phyloP scores from a whole-genome alignment of 2,888 invertebrate genomes.

The Morinoia aosen region DNA sequence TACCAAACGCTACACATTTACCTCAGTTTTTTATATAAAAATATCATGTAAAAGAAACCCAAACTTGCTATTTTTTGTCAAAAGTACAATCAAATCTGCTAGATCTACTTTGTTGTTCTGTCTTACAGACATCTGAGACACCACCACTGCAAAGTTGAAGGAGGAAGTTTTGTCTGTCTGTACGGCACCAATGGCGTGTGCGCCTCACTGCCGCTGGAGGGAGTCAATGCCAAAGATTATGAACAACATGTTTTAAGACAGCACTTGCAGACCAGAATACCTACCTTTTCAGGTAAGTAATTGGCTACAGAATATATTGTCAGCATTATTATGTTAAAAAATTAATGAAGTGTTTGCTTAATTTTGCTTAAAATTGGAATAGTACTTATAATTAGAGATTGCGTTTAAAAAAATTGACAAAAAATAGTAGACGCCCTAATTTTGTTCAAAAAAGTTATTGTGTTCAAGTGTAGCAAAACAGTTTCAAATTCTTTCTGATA shows the following conservation, averaged over 20 bases:
- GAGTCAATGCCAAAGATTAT: constrained; percentile 89
- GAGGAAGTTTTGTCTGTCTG: constrained; percentile 87
- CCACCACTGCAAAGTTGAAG: constrained; percentile 86
- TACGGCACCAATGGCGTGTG: constrained; percentile 91
- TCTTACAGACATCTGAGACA: constrained; percentile 82
- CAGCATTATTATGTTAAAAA: neutral
- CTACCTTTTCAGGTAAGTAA: constrained; percentile 55
- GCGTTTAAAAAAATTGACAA: too few relatives aligned
- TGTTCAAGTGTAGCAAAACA: too few relatives aligned
- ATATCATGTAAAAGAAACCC: too few relatives aligned
- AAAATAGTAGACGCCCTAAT: too few relatives aligned
- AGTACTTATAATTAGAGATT: too few relatives aligned
- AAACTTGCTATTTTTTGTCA: too few relatives aligned
- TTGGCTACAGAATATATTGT: neutral
- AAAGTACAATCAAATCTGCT: neutral
- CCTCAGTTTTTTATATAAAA: too few relatives aligned
- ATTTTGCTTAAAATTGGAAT: neutral
- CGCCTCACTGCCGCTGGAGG: constrained; percentile 88
- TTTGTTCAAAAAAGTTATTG: too few relatives aligned
- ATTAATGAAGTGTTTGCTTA: neutral
- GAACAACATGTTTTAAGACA: constrained; percentile 85
- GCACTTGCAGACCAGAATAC: constrained; percentile 70
- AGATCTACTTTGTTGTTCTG: neutral
- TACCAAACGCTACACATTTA: too few relatives aligned
- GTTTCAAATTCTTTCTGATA: too few relatives aligned